Conservation (phyloP, 2,888 invertebrate genomes). For the Heliconius sara region DNA sequence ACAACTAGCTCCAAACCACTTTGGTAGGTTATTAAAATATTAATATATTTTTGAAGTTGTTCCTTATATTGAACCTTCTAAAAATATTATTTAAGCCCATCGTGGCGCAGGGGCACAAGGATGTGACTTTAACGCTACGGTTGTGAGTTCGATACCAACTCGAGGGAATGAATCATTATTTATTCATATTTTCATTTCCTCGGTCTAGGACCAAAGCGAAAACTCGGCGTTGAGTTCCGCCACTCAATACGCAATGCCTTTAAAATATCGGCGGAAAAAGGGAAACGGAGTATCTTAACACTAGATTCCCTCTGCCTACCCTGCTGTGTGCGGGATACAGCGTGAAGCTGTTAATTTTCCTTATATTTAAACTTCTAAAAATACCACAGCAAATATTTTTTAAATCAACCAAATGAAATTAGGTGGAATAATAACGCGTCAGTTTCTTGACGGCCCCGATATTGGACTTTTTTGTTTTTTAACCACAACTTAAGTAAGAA, state of each 20-base stretch:
- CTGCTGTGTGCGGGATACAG: too few species aligned
- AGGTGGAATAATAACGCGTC: constrained; percentile 1
- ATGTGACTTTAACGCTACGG: too few species aligned
- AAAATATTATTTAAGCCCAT: neutral
- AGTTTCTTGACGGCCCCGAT: constrained; percentile 6
- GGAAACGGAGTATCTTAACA: too few species aligned
- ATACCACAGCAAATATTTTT: neutral
- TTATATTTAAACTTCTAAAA: neutral
- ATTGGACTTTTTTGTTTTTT: constrained; percentile 2
- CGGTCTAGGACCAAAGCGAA: too few species aligned
- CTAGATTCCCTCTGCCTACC: too few species aligned
- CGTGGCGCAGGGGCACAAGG: too few species aligned
- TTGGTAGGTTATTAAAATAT: constrained; percentile 1
- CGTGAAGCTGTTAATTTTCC: neutral
- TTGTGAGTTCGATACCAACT: too few species aligned
- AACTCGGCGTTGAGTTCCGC: too few species aligned
- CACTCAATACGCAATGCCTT: too few species aligned
- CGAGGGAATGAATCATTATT: too few species aligned
- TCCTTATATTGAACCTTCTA: neutral
- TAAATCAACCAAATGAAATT: constrained; percentile 11
- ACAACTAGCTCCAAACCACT: neutral
- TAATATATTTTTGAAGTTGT: neutral
- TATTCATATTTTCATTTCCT: too few species aligned
- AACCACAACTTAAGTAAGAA: constrained; percentile 3
- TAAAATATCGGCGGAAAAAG: too few species aligned